Evolutionary conservation across 2,888 invertebrate genomes (phyloP).

Genomic region (Myathropa florea): DNA sequence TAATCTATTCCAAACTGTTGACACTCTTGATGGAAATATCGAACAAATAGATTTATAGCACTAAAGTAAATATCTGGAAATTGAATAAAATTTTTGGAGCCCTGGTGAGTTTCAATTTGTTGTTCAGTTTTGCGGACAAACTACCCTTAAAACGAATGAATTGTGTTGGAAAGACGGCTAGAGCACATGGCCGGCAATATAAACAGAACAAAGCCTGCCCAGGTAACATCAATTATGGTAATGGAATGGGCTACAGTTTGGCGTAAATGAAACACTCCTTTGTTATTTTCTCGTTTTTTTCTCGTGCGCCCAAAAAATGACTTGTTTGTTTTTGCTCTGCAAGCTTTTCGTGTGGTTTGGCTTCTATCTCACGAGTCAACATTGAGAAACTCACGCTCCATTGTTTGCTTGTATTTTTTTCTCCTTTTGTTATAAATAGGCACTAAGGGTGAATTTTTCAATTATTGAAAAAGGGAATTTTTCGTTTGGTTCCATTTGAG

Average conservation of each 20-base stretch:
- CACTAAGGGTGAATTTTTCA: constrained; percentile 51
- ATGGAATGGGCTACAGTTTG: constrained; percentile 43
- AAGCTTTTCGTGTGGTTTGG: constrained; percentile 26
- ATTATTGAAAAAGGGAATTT: constrained; percentile 62
- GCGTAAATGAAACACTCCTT: constrained; percentile 32
- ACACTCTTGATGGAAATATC: background rate
- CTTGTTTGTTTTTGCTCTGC: constrained; percentile 16
- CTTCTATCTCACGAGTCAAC: constrained; percentile 20
- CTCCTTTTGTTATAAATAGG: background rate
- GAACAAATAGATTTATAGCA: background rate
- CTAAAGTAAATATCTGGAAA: background rate
- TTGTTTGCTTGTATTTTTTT: background rate
- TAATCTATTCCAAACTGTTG: background rate
- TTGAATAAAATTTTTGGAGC: background rate
- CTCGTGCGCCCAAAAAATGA: background rate
- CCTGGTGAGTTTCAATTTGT: background rate
- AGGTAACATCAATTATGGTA: constrained; percentile 60
- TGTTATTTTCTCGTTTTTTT: background rate
- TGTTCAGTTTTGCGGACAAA: background rate
- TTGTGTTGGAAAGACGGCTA: background rate
- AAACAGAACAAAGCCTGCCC: background rate
- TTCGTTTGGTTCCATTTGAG: constrained; percentile 44
- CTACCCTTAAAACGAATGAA: background rate
- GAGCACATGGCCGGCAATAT: background rate
- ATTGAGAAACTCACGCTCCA: constrained; percentile 12